Evolutionary conservation across 2,888 invertebrate genomes (phyloP), one percentile per base, ranked within the genome.

Genomic region (Eulithis testata): DNA sequence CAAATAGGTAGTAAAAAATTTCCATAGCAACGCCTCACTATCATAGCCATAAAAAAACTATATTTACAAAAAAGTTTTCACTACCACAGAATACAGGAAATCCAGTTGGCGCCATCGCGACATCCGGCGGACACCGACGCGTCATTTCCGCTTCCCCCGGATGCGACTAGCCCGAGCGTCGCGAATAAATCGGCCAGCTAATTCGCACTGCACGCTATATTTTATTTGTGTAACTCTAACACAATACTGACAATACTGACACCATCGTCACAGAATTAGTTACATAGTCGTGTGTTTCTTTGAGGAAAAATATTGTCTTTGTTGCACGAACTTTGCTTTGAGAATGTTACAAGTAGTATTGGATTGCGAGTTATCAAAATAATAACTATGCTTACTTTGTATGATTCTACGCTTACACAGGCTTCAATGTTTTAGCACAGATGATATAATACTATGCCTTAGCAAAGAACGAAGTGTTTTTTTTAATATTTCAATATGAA

Each of bases 111-210:
- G 83, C 83, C 81, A 78, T 83, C 83, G 87, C 80, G 84, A 85
- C 88, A 83, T 89, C 89, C 89, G 88, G 80, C 73, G 75, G 51
- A 79, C 76, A 75, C 76, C 79, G 75, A 75, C 82, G 84, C 85
- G 87, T 85, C 88, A 86, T 87, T 86, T 87, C 88, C 87, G 80
- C 72, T 79, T 84, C 86, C 86, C 78, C 68, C 66, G 75, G 74
- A 75, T 74, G 85, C 86, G 80, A 86, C 52, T 61, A 84, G 85
- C 88, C 85, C 85, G 82, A 75, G 77, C 88, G 82, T 88, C 83
- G 88, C 86, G 85, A 84, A 83, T 84, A 86, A 90, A 91, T 90
- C 87, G 89, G 76, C 76, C 77, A 87, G 77, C 79, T 90, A 87
- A 90, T 89, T 79, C 82, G 73, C 40, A 59, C 51, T 59, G 59